A percentile compares a stretch with the other conserved stretches of the same genome.
phyloP scores from a whole-genome alignment of 2,113 vertebrate genomes.

The Campylomormyrus tamandua region DNA sequence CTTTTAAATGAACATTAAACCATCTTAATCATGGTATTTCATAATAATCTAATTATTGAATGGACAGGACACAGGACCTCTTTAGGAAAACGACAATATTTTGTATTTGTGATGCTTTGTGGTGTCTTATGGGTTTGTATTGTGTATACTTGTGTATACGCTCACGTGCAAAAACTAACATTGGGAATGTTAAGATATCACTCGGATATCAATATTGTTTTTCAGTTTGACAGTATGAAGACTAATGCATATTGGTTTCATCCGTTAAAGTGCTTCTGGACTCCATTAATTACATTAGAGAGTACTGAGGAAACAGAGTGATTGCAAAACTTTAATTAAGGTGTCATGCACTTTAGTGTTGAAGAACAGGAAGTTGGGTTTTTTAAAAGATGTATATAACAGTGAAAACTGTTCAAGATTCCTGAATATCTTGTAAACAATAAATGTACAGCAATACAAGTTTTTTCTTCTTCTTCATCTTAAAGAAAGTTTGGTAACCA shows the following conservation, averaged over 20 bases:
- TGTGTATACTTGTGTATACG: neutral
- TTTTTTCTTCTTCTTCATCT: neutral
- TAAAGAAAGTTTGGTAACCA: neutral
- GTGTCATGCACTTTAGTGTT: constrained; percentile 45
- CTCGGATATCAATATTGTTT: neutral
- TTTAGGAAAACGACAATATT: neutral
- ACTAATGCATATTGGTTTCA: neutral
- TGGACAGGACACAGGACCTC: neutral
- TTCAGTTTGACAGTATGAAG: neutral
- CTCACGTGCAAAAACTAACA: neutral
- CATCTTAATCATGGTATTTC: neutral
- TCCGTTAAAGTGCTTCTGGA: neutral
- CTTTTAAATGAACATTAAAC: neutral
- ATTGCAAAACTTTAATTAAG: neutral
- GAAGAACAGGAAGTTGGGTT: constrained; percentile 14
- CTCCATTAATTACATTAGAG: neutral
- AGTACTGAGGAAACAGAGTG: neutral
- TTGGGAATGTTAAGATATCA: neutral
- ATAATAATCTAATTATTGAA: neutral
- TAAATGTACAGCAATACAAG: constrained; percentile 26
- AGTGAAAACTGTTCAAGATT: constrained; percentile 18
- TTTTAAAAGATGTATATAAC: constrained; percentile 38
- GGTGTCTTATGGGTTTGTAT: neutral
- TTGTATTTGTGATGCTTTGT: neutral
- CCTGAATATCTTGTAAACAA: constrained; percentile 40